Percentiles rank a stretch among this genome's conserved stretches.
phyloP scores from a whole-genome alignment of 2,797 vertebrate species.

The Lindbergichthys nudifrons region DNA sequence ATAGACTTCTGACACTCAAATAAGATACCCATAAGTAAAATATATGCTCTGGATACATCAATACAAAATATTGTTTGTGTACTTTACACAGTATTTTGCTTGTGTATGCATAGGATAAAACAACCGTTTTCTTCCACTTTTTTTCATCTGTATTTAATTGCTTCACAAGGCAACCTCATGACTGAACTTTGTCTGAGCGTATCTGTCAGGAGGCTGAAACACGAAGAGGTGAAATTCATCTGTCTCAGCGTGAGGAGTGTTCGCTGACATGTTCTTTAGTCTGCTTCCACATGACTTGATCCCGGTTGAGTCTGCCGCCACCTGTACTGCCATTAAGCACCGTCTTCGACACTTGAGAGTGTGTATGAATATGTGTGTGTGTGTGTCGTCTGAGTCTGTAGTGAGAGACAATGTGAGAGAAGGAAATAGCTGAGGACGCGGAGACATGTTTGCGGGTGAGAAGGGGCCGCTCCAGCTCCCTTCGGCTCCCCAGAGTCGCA shows the following conservation, averaged over 20 bases:
- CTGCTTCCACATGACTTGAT: constrained; percentile 10
- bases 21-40: background rate
- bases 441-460: constrained; percentile 40
- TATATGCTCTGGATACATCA: background rate
- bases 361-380: constrained; percentile 8
- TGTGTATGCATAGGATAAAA: background rate
- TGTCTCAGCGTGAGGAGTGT: constrained; percentile 7
- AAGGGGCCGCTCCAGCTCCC: constrained; percentile 18
- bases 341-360: background rate
- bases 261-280: constrained; percentile 4
- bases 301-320: background rate
- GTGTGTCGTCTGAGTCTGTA: background rate
- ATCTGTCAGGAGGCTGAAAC: constrained; percentile 11
- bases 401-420: background rate
- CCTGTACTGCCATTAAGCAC: background rate
- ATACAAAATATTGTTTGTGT: background rate
- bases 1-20: background rate
- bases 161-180: background rate
- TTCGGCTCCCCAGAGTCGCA: constrained; percentile 42
- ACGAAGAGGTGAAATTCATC: background rate
- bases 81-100: background rate
- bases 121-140: background rate
- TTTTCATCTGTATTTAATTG: background rate
- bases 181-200: constrained; percentile 2
- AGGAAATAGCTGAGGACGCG: constrained; percentile 24